Base-by-base conservation (phyloP, 2,797 vertebrate species). In the Coilia nasus region DNA sequence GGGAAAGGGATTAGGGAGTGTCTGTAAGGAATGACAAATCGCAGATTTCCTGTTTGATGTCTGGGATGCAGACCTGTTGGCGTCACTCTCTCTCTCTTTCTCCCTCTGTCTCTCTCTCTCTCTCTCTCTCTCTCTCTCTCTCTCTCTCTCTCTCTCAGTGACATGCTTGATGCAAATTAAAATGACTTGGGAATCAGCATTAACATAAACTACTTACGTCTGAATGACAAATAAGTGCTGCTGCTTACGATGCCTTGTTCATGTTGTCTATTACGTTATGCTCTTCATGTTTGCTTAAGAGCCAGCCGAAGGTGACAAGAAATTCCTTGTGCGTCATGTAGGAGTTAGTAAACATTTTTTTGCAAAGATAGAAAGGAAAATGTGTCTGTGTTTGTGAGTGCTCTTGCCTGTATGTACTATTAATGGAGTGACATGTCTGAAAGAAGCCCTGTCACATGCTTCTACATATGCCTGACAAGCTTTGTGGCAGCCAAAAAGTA, bases 1-100 rank as follows among this genome's bases (percentile, higher is more conserved):
- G 57, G 83, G 84, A 81, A 3, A 15, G 50, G 82, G 84, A 89
- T 83, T 87, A 86, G 80, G 67, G 81, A 81, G 84, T 84, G 60
- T 54, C 85, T 78, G 75, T 64, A 81, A 84, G 81, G 85, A 90
- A 83, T 86, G 47, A 84, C 83, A 89, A 88, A 88, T 86, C 85
- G 67, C 82, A 84, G 85, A 87, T 87, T 83, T 83, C 71, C 83
- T 86, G 85, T 85, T 89, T 83, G 87, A 86, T 83, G 71, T 84
- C 31, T 78, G 60, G 85, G 44, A 46, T 28, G 80, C n/a, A 56
- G 85, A 87, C 64, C 83, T 81, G 47, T 86, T 84, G 83, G n/a
- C n/a, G 10, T n/a, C 21, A 41, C 59, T 83, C 81, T 84, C 57
- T 54, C 57, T 0, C 57, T 59, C 57, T 59, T 14, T 59, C 57